Conservation (phyloP, 2,113 vertebrate genomes). For the cattle (Bos taurus) region ARS-UCD2.0 NC_037348.1:6361501-6362000, state of each 20-base stretch:
- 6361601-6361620: background rate
- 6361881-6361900: background rate
- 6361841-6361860: background rate
- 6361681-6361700: background rate
- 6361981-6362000: background rate
- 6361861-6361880: background rate
- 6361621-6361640: background rate
- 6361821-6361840: background rate
- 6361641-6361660: background rate
- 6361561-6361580: constrained; percentile 49
- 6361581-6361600: constrained; percentile 31
- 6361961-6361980: background rate
- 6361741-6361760: background rate
- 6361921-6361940: background rate
- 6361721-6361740: background rate
- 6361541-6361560: constrained; percentile 36
- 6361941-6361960: background rate
- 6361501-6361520: background rate
- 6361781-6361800: background rate
- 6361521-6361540: background rate
- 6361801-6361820: background rate
- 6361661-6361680: background rate
- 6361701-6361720: background rate
- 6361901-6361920: background rate
- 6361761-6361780: rapidly evolving